phyloP scores from a whole-genome alignment of 1,140 invertebrate genomes.

The Micrasema minimum region DNA sequence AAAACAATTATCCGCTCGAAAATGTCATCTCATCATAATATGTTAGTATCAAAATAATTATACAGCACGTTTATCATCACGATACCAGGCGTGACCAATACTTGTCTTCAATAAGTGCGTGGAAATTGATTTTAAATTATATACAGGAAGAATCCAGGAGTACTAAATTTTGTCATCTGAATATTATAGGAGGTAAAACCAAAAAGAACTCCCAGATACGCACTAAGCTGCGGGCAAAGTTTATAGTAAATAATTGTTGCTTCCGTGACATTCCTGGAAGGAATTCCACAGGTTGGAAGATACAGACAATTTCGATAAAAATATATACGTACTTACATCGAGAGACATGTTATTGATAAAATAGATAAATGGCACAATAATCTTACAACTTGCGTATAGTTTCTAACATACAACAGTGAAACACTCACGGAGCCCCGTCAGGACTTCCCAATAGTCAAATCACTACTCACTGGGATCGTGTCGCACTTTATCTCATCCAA shows the following conservation, averaged over 20 bases:
- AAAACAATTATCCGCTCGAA: constrained; percentile 43
- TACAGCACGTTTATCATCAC: too few relatives aligned
- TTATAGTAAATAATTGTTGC: background rate
- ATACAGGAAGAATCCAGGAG: too few relatives aligned
- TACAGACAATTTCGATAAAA: constrained; percentile 15
- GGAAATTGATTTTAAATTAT: too few relatives aligned
- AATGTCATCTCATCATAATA: constrained; percentile 41
- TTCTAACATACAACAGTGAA: constrained; percentile 1
- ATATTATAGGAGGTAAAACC: too few relatives aligned
- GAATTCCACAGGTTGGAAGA: background rate
- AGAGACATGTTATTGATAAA: constrained; percentile 29
- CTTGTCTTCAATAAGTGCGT: too few relatives aligned
- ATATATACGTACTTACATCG: constrained; percentile 14
- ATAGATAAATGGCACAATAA: constrained; percentile 31
- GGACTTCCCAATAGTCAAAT: constrained; percentile 2
- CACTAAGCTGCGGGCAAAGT: too few relatives aligned
- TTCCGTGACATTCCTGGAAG: too few relatives aligned
- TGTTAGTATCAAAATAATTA: constrained; percentile 10
- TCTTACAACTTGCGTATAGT: constrained; percentile 14
- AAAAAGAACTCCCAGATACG: too few relatives aligned
- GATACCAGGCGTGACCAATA: too few relatives aligned
- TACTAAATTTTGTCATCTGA: too few relatives aligned
- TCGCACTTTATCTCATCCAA: constrained; percentile 16
- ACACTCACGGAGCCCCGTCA: background rate
- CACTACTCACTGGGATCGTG: constrained; percentile 18